Evolutionary conservation across 2,888 invertebrate genomes (phyloP).

Genomic region (Scaeva pyrastri): DNA sequence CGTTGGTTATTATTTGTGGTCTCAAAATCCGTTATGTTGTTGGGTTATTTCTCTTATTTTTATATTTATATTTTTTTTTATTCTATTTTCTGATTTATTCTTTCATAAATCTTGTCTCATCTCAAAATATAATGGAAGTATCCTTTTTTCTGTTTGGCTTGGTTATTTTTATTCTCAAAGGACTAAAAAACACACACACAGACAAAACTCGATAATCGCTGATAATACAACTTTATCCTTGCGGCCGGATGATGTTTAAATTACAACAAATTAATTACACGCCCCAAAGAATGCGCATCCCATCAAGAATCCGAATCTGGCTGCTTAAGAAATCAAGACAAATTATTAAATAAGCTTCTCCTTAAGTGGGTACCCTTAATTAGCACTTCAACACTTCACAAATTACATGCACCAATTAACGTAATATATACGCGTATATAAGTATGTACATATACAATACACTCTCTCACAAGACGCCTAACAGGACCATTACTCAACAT

Average conservation of each 20-base stretch:
- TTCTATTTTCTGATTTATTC: constrained; percentile 38
- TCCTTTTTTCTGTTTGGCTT: constrained; percentile 30
- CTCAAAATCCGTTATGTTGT: constrained; percentile 42
- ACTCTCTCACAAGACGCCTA: constrained; percentile 15
- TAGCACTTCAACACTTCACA: constrained; percentile 62
- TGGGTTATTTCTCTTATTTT: no score
- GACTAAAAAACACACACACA: background rate
- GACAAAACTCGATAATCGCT: constrained; percentile 25
- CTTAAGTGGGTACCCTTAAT: constrained; percentile 57
- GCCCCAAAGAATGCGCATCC: constrained; percentile 1
- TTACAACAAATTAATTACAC: constrained; percentile 28
- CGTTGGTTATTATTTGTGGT: constrained; percentile 21
- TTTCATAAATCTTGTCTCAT: constrained; percentile 35
- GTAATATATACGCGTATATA: background rate
- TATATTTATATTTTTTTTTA: background rate
- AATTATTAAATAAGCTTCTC: constrained; percentile 39
- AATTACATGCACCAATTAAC: constrained; percentile 64
- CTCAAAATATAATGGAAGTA: constrained; percentile 15
- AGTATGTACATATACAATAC: constrained; percentile 46
- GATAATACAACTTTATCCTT: constrained; percentile 29
- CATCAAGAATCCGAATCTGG: background rate
- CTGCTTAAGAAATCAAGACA: background rate
- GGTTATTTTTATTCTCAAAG: constrained; percentile 12
- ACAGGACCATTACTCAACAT: constrained; percentile 50
- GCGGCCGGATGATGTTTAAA: constrained; percentile 29